Conservation (phyloP, 1,140 invertebrate species). For the Zeugodacus cucurbitae region DNA sequence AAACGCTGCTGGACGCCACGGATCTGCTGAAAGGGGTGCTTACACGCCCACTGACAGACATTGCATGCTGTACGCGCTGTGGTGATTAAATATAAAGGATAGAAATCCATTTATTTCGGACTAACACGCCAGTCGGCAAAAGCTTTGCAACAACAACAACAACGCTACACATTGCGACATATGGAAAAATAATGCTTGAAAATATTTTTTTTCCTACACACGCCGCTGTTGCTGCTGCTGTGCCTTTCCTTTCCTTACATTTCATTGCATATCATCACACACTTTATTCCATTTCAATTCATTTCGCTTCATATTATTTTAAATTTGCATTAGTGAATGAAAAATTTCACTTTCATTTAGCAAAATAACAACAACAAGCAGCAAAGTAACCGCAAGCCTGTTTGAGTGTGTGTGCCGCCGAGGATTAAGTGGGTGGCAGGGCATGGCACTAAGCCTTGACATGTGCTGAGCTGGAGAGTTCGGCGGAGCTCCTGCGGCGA, state of each 20-base stretch:
- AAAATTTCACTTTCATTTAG: constrained; percentile 17
- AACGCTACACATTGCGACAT: not conserved
- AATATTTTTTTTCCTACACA: not conserved
- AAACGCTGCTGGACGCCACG: not conserved
- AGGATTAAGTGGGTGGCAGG: not conserved
- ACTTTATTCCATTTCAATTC: constrained; percentile 10
- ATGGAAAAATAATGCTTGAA: not conserved
- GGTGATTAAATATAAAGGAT: constrained; percentile 41
- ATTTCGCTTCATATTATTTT: constrained; percentile 31
- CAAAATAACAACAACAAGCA: not conserved
- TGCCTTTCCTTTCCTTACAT: not conserved
- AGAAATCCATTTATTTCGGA: constrained; percentile 42
- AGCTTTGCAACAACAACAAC: not conserved
- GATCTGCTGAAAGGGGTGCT: not conserved
- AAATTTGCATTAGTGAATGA: constrained; percentile 33
- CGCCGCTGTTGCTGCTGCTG: not conserved
- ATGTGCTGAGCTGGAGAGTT: not conserved
- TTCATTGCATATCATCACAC: constrained; percentile 17
- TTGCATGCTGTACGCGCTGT: not conserved
- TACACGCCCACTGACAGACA: not conserved
- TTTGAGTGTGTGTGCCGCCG: not conserved
- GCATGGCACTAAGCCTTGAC: not conserved
- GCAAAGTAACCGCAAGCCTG: no score
- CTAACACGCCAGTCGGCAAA: constrained; percentile 38
- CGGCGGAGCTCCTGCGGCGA: constrained; percentile 18